Base-by-base conservation (phyloP, 2,113 vertebrate genomes). In the Thunnus maccoyii region DNA sequence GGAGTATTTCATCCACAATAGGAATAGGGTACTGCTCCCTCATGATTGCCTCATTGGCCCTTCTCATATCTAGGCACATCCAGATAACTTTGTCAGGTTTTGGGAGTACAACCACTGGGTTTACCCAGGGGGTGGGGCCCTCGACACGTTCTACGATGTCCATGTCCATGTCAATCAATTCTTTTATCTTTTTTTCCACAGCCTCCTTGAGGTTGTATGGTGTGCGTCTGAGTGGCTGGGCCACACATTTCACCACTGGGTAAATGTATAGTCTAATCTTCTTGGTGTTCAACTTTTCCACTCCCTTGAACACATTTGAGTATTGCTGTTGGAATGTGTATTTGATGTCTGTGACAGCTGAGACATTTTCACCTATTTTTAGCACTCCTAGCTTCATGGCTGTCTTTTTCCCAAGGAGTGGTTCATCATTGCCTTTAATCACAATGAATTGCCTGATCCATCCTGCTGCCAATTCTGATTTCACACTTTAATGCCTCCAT, bases 21-120 rank as follows among this genome's bases (percentile, higher is more conserved):
- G 82, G 79, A 5, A 86, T 89, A 8, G 79, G 76, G 14, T 72
- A 74, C 12, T 67, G 1, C 72, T 77, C 68, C 4, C 78, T 80
- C 4, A 76, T 20, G 0, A 86, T 86, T 3, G 76, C 77, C 13
- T 25, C 9, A 54, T 88, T 88, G 1, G 77, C 78, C 8, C 18
- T 20, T 27, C 76, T 32, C 77, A 84, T 80, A 12, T 84, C 78
- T 5, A 90, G 20, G 13, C 79, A 88, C 16, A 88, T 15, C 2
- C 63, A 64, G 3, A 85, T 63, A 8, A 88, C 76, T 22, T 58
- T 54, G 2, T 80, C 58, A 3, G 9, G 3, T 27, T 85, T 91
- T 51, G 85, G 80, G 0, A 84, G 0, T 2, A 84, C 16, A 1
- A 89, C 83, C 0, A 88, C 85, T 15, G 72, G 72, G 10, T 86